These are phyloP conservation scores for Sebastes steindachneri DNA, from an alignment of 2,797 vertebrate species.

Conservation along the genomic window DNA sequence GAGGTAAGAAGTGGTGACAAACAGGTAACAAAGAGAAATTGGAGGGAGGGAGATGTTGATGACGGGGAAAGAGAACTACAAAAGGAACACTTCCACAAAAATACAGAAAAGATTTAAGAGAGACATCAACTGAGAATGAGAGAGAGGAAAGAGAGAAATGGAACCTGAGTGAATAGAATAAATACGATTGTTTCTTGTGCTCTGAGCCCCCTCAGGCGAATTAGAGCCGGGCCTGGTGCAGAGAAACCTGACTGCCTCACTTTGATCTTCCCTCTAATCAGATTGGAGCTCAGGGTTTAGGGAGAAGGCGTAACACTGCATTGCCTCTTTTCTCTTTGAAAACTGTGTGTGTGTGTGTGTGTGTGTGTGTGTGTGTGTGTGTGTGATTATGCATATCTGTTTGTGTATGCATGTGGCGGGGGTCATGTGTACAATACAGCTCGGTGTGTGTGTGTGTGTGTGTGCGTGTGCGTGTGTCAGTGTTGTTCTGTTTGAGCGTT, in stretches of 20 bases:
- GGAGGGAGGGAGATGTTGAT: background rate
- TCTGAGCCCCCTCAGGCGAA: constrained; percentile 20
- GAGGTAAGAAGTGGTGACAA: background rate
- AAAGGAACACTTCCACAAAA: background rate
- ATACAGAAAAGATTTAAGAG: constrained; percentile 3
- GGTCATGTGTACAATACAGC: background rate
- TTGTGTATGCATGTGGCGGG: background rate
- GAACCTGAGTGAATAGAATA: constrained; percentile 23
- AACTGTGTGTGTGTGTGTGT: background rate
- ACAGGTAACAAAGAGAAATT: background rate
- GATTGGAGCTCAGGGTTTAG: constrained; percentile 47
- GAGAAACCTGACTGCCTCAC: constrained; percentile 26
- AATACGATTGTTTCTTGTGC: constrained; percentile 37
- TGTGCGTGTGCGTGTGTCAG: background rate
- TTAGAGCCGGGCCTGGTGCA: constrained; percentile 38
- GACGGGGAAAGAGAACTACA: background rate
- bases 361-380: background rate
- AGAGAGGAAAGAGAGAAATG: background rate
- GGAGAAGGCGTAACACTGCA: constrained; percentile 19
- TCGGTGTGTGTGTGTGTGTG: background rate
- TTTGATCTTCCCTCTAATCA: constrained; percentile 60
- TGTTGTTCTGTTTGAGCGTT: background rate
- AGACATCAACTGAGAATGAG: constrained; percentile 4
- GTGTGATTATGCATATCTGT: constrained; percentile 17
- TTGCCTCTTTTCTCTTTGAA: constrained; percentile 29